Conservation (phyloP, 1,140 invertebrate species). For the Centruroides vittatus region DNA sequence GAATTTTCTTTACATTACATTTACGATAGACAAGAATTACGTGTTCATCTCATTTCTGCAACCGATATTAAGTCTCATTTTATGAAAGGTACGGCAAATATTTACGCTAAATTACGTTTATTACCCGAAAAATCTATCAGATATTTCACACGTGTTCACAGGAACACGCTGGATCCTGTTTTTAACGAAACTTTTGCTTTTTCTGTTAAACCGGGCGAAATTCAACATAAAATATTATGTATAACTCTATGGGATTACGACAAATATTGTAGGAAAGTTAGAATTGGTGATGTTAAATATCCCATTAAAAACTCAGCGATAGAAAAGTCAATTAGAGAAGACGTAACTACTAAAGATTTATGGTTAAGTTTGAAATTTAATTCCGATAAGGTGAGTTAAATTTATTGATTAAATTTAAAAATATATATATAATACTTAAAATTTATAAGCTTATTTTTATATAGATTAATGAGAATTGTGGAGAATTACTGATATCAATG, state of each 20-base stretch:
- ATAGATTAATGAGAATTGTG: constrained; percentile 3
- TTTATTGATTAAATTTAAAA: too few relatives aligned
- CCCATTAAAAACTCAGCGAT: constrained; percentile 14
- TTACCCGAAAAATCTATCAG: constrained; percentile 17
- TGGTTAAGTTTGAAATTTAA: constrained; percentile 13
- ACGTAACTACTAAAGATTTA: constrained; percentile 16
- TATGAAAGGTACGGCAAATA: constrained; percentile 12
- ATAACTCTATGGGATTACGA: constrained; percentile 25
- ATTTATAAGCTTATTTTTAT: background rate
- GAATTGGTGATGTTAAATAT: constrained; percentile 25
- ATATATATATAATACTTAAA: background rate
- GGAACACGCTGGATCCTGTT: constrained; percentile 23
- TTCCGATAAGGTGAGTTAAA: constrained; percentile 8
- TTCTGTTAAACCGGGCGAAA: constrained; percentile 17
- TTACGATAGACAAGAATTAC: constrained; percentile 7
- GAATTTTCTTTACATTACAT: constrained; percentile 16
- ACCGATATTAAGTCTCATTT: constrained; percentile 14
- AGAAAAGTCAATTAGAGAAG: background rate
- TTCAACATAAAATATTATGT: constrained; percentile 20
- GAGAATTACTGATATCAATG: constrained; percentile 15
- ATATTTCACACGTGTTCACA: constrained; percentile 19
- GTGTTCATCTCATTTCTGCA: constrained; percentile 15
- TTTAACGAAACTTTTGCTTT: constrained; percentile 26
- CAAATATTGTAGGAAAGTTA: constrained; percentile 23
- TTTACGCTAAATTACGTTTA: constrained; percentile 15